Evolutionary conservation across 2,888 invertebrate species (phyloP).

Genomic region (Nasonia oneida): DNA sequence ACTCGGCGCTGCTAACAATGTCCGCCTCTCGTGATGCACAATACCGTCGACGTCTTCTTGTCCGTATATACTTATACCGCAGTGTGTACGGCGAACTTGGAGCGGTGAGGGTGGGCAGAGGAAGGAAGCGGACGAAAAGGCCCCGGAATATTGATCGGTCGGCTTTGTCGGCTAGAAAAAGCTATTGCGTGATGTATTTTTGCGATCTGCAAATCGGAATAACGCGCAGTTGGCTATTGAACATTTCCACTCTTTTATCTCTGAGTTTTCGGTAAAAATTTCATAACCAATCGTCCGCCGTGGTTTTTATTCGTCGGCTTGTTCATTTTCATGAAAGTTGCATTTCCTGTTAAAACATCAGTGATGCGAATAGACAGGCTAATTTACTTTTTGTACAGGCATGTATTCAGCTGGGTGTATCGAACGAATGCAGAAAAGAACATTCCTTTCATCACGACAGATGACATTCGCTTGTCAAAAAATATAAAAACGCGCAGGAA

Average conservation of each 20-base stretch:
- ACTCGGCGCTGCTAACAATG: conserved; percentile 28
- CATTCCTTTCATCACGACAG: no score
- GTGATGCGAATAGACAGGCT: no score
- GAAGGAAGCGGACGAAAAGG: conserved; percentile 32
- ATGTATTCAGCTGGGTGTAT: no score
- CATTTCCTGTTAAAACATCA: no score
- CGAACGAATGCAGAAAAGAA: no score
- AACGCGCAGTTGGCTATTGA: background rate
- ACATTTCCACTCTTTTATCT: no score
- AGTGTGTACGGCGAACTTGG: background rate
- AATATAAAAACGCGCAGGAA: background rate
- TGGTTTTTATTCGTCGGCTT: no score
- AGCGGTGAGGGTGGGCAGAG: background rate
- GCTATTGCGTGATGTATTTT: background rate
- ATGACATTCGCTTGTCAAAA: background rate
- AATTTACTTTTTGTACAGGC: no score
- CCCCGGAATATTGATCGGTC: conserved; percentile 34
- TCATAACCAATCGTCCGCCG: background rate
- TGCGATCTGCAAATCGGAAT: background rate
- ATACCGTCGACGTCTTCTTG: background rate
- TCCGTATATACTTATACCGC: background rate
- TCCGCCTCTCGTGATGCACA: conserved; percentile 9
- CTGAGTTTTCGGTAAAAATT: no score
- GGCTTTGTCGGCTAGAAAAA: conserved; percentile 19
- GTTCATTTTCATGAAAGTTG: no score